Evolutionary conservation across 2,888 invertebrate species (phyloP).

Genomic region (Rhorus exstirpatorius): DNA sequence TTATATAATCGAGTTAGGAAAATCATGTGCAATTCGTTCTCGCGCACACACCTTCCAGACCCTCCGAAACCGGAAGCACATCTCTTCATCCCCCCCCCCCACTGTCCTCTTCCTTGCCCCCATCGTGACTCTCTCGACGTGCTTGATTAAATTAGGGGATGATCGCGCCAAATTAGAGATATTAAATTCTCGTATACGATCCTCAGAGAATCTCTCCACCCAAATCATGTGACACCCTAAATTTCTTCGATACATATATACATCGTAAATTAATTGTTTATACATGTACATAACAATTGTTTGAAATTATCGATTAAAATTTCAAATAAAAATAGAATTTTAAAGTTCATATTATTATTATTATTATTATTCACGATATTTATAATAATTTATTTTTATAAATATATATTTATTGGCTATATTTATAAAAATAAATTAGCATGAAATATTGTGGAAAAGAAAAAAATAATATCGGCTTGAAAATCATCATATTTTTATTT

Average conservation of each 20-base stretch:
- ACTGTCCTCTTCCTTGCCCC: slow-evolving; percentile 47
- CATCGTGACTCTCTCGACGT: slow-evolving; percentile 54
- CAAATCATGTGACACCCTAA: background rate
- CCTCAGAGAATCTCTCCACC: slow-evolving; percentile 12
- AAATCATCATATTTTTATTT: slow-evolving; percentile 6
- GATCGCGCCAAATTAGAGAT: slow-evolving; percentile 84
- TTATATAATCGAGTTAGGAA: slow-evolving; percentile 71
- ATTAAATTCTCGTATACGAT: slow-evolving; percentile 80
- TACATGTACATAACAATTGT: background rate
- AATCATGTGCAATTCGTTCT: slow-evolving; percentile 57
- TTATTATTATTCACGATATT: background rate
- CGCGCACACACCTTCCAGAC: slow-evolving; percentile 9
- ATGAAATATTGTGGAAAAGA: too few species aligned
- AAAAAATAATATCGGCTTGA: background rate
- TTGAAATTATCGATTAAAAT: too few species aligned
- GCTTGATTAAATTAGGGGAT: slow-evolving; percentile 85
- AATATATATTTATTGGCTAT: too few species aligned
- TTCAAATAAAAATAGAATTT: too few species aligned
- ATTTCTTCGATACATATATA: background rate
- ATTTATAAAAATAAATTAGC: background rate
- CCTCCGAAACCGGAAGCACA: slow-evolving; percentile 22
- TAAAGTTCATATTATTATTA: background rate
- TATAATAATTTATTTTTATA: too few species aligned
- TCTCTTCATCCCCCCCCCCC: slow-evolving; percentile 51
- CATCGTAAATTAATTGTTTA: too few species aligned